A percentile compares a stretch with the other conserved stretches of the same genome.
Conservation (phyloP, 2,888 invertebrate species). For the Agonopterix alstromeriana region DNA sequence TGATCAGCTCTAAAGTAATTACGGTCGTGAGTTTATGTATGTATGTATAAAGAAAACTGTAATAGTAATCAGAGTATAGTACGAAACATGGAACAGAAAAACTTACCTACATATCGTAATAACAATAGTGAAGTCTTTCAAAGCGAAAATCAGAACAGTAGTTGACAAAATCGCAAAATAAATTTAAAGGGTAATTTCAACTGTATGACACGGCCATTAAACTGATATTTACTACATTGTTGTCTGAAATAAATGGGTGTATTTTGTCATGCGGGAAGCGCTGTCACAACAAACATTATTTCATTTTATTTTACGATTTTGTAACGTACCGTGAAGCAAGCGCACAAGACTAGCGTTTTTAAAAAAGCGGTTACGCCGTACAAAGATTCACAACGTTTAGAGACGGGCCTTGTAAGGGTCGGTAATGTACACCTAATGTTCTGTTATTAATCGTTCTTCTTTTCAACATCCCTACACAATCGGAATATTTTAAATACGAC, state of each 20-base stretch:
- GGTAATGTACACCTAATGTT: constrained; percentile 32
- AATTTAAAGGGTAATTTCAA: constrained; percentile 53
- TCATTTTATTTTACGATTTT: constrained; percentile 66
- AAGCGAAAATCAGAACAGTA: constrained; percentile 15
- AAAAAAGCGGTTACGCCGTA: constrained; percentile 49
- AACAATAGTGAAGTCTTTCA: not conserved
- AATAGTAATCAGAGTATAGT: too few relatives aligned
- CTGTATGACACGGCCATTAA: constrained; percentile 60
- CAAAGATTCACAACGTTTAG: constrained; percentile 40
- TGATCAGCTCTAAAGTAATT: too few relatives aligned
- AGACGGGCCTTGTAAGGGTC: constrained; percentile 31
- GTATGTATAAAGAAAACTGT: not conserved
- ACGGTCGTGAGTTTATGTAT: too few relatives aligned
- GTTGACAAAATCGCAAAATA: constrained; percentile 28
- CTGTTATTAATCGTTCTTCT: constrained; percentile 32
- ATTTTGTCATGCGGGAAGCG: constrained; percentile 67
- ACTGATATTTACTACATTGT: constrained; percentile 67
- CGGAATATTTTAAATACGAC: not conserved
- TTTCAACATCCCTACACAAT: constrained; percentile 8
- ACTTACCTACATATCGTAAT: not conserved
- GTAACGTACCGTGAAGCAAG: constrained; percentile 64
- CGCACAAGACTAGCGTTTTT: constrained; percentile 35
- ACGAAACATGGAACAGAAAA: too few relatives aligned
- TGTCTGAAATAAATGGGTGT: constrained; percentile 63
- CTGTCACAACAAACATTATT: constrained; percentile 74